Percentiles rank a stretch among this genome's conserved stretches.
Evolutionary conservation across 2,797 vertebrate genomes (phyloP).

Genomic region (Enteromius viviparus): DNA sequence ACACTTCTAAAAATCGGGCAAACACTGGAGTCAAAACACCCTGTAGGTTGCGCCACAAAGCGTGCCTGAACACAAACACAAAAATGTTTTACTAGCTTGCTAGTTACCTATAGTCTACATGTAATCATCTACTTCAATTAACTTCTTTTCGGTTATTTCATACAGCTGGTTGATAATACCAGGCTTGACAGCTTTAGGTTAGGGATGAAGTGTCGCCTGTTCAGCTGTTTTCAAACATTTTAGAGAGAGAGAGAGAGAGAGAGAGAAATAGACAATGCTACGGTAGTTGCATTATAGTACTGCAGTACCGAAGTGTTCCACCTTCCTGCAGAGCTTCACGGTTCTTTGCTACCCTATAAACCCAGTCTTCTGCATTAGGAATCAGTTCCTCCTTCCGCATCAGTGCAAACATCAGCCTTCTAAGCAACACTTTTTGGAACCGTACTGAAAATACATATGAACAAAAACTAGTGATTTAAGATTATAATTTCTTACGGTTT

Average conservation of each 20-base stretch:
- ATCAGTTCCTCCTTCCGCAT: constrained; percentile 67
- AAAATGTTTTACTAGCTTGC: neutral
- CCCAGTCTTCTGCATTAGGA: constrained; percentile 69
- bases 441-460: constrained; percentile 56
- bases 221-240: neutral
- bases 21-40: constrained; percentile 70
- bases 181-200: neutral
- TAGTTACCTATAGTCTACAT: neutral
- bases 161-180: neutral
- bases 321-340: constrained; percentile 77
- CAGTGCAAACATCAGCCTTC: constrained; percentile 64
- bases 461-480: neutral
- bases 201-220: no score
- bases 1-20: constrained; percentile 69
- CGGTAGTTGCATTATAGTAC: neutral
- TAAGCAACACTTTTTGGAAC: constrained; percentile 71
- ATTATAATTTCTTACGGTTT: neutral
- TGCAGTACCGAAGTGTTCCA: constrained; percentile 76
- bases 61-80: constrained; percentile 67
- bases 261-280: neutral
- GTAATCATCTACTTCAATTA: neutral
- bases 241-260: neutral
- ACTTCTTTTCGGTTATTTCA: neutral
- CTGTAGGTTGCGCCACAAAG: constrained; percentile 78
- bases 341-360: constrained; percentile 72